These are phyloP conservation scores for Magallana nippona DNA, from an alignment of 2,888 invertebrate genomes.

Conservation along the genomic window DNA sequence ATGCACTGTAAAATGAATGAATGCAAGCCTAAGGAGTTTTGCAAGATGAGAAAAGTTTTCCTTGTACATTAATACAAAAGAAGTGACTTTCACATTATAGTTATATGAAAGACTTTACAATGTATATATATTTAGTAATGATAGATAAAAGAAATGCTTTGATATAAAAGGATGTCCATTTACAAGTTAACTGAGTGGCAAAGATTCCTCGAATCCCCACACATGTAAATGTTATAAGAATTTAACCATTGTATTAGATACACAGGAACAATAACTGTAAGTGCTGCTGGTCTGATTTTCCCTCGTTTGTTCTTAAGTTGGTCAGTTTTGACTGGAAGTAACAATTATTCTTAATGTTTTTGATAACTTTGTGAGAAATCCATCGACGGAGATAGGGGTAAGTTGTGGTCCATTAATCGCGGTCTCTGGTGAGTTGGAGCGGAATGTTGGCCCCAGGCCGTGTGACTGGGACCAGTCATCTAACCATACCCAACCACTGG, in stretches of 20 bases:
- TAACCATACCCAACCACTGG: background rate
- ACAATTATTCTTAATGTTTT: slow-evolving; percentile 14
- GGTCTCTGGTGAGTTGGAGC: background rate
- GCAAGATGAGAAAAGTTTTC: too few species aligned
- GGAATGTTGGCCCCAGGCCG: background rate
- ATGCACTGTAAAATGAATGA: too few species aligned
- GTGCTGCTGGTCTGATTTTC: background rate
- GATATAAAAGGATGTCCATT: too few species aligned
- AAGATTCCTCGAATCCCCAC: too few species aligned
- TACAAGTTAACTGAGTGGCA: too few species aligned
- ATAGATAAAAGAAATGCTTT: too few species aligned
- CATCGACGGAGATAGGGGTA: background rate
- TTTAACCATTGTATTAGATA: background rate
- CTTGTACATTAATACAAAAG: too few species aligned
- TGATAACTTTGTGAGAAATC: slow-evolving; percentile 23
- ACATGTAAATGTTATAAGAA: too few species aligned
- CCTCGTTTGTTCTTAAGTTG: background rate
- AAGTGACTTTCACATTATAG: too few species aligned
- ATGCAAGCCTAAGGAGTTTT: too few species aligned
- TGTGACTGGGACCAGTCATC: background rate
- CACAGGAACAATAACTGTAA: slow-evolving; percentile 5
- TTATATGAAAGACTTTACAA: too few species aligned
- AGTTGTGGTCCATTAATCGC: background rate
- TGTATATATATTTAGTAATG: too few species aligned
- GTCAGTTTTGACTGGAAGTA: slow-evolving; percentile 6